These are phyloP conservation scores for Pherbina coryleti DNA, from an alignment of 2,888 invertebrate species.

Conservation along the genomic window DNA sequence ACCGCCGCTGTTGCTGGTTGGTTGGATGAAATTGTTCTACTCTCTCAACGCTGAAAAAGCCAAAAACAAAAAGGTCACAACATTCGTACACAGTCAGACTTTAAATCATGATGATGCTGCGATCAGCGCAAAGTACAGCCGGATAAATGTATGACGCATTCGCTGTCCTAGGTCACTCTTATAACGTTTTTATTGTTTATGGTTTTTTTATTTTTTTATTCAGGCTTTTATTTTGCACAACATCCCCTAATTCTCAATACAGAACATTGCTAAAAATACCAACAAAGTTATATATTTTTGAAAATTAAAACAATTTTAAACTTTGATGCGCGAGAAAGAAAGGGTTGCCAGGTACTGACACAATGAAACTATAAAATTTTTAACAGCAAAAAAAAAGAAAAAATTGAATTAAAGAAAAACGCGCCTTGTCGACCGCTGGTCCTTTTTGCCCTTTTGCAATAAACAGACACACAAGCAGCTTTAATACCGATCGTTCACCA, in stretches of 20 bases:
- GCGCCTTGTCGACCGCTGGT: slow-evolving; percentile 15
- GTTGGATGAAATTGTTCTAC: neutral
- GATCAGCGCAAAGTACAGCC: neutral
- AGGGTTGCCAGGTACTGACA: slow-evolving; percentile 17
- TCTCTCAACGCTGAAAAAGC: neutral
- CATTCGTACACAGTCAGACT: neutral
- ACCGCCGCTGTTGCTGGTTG: neutral
- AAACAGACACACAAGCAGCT: neutral
- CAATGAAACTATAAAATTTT: slow-evolving; percentile 14
- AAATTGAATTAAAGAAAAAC: neutral
- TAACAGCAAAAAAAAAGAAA: neutral
- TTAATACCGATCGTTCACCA: no score
- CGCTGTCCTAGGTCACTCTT: slow-evolving; percentile 11
- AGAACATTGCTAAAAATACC: neutral
- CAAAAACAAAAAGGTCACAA: slow-evolving; percentile 16
- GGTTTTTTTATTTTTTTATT: no score
- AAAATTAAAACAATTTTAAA: neutral
- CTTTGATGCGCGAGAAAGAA: slow-evolving; percentile 15
- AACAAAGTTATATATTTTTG: slow-evolving; percentile 22
- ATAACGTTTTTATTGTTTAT: slow-evolving; percentile 6
- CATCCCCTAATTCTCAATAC: slow-evolving; percentile 14
- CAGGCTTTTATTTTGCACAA: slow-evolving; percentile 3
- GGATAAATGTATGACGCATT: neutral
- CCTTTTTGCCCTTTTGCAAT: slow-evolving; percentile 1
- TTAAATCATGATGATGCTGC: slow-evolving; percentile 8